phyloP scores from a whole-genome alignment of 1,140 invertebrate genomes.

The Gyrodactylus salaris region DNA sequence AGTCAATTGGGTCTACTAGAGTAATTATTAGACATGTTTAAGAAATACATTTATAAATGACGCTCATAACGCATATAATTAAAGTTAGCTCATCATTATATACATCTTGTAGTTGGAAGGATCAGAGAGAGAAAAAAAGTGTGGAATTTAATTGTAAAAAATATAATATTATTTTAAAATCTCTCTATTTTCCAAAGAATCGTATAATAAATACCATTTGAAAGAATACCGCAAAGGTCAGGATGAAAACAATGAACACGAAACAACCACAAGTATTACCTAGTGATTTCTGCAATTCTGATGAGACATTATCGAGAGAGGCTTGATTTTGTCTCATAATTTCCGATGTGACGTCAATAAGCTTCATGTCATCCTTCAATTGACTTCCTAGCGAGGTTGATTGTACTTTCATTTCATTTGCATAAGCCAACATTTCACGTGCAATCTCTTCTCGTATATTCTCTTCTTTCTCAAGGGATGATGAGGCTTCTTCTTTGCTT shows the following conservation, averaged over 20 bases:
- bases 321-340: background rate
- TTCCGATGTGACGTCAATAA: background rate
- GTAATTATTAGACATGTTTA: too few species aligned
- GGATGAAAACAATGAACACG: background rate
- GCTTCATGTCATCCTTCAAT: background rate
- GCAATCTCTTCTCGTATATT: background rate
- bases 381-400: background rate
- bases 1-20: conserved; percentile 22
- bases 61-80: too few species aligned
- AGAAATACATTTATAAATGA: too few species aligned
- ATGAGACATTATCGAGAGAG: background rate
- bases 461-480: background rate
- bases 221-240: background rate
- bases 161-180: too few species aligned
- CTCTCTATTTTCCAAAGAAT: background rate
- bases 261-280: background rate
- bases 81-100: too few species aligned
- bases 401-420: background rate
- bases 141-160: too few species aligned
- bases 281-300: background rate
- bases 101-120: too few species aligned
- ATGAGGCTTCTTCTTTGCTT: background rate
- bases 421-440: background rate
- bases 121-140: too few species aligned
- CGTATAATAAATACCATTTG: background rate